Percentiles rank a stretch among this genome's conserved stretches.
Conservation (phyloP, 2,888 invertebrate species). For the Nipponacmea schrenckii region DNA sequence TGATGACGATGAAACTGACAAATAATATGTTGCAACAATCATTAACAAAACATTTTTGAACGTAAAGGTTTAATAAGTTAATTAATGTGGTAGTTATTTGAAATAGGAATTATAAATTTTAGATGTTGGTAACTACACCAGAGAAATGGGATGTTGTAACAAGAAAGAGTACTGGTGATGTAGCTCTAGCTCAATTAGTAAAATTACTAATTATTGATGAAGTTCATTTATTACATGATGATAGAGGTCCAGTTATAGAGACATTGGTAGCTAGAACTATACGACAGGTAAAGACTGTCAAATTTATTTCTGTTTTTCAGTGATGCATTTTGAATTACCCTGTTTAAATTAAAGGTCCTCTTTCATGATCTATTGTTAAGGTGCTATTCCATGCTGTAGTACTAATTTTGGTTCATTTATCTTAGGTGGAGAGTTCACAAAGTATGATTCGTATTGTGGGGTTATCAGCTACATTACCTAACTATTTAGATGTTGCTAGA, state of each 20-base stretch:
- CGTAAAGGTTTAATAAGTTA: too few relatives aligned
- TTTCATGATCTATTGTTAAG: too few relatives aligned
- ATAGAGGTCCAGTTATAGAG: slow-evolving; percentile 96
- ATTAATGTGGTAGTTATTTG: not conserved
- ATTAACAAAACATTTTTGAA: too few relatives aligned
- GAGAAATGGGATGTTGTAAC: slow-evolving; percentile 99
- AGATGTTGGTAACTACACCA: slow-evolving; percentile 96
- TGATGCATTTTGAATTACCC: too few relatives aligned
- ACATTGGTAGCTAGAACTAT: slow-evolving; percentile 95
- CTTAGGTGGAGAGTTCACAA: slow-evolving; percentile 71
- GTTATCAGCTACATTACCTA: slow-evolving; percentile 95
- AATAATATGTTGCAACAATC: too few relatives aligned
- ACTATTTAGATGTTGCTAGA: slow-evolving; percentile 94
- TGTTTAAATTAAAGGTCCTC: too few relatives aligned
- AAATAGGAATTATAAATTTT: slow-evolving; percentile 8
- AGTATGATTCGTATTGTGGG: slow-evolving; percentile 96
- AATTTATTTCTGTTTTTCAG: slow-evolving; percentile 1
- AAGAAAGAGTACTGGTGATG: slow-evolving; percentile 76
- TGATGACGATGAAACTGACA: too few relatives aligned
- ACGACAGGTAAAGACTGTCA: slow-evolving; percentile 74
- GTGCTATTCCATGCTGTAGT: too few relatives aligned
- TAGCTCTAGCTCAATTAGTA: slow-evolving; percentile 83
- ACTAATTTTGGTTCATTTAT: slow-evolving; percentile 15
- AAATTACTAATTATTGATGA: slow-evolving; percentile 92
- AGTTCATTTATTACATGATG: slow-evolving; percentile 95